Conservation (phyloP, 2,113 vertebrate genomes). For the Gasterosteus aculeatus region DNA sequence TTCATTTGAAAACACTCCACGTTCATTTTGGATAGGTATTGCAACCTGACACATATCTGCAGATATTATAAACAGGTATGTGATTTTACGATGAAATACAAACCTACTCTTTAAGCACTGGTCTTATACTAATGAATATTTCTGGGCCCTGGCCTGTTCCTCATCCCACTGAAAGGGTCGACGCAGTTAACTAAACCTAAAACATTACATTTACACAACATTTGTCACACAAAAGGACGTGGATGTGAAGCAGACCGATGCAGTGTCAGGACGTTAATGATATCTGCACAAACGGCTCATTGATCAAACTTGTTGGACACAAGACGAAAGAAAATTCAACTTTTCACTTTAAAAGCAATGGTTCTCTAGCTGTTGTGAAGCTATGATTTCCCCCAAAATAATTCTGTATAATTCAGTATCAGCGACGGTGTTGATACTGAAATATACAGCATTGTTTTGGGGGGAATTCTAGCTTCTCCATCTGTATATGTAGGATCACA, state of each 20-base stretch:
- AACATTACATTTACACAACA: neutral
- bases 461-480: no score
- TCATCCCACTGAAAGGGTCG: neutral
- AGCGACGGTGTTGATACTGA: neutral
- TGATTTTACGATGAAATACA: conserved; percentile 30
- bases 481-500: neutral
- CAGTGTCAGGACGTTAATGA: neutral
- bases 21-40: conserved; percentile 26
- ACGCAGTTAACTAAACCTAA: conserved; percentile 11
- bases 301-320: neutral
- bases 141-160: neutral
- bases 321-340: neutral
- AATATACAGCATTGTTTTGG: no score
- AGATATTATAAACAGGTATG: conserved; percentile 24
- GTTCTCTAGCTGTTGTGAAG: neutral
- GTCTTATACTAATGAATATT: conserved; percentile 7
- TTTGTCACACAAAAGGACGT: neutral
- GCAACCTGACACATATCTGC: conserved; percentile 26
- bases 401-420: neutral
- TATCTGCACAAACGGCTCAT: neutral
- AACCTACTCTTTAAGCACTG: neutral
- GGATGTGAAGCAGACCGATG: neutral
- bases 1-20: conserved; percentile 43
- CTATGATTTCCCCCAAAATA: neutral
- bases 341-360: neutral